Conservation (phyloP, 2,888 invertebrate species). For the Lydus trimaculatus region DNA sequence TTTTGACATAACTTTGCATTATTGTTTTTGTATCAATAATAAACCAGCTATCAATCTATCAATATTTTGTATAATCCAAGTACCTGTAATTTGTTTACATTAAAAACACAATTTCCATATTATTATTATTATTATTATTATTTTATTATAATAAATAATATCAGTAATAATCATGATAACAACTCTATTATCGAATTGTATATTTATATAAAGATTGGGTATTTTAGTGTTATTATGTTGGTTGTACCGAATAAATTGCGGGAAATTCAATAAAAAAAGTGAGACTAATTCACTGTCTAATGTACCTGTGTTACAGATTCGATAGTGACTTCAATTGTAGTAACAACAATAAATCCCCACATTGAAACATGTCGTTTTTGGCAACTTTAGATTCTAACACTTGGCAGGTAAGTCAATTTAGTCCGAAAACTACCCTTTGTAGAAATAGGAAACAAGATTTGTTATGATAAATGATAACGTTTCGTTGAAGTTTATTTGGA, state of each 20-base stretch:
- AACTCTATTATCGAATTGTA: too few species aligned
- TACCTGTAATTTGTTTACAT: slow-evolving; percentile 22
- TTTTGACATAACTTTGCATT: slow-evolving; percentile 43
- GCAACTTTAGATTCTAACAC: slow-evolving; percentile 64
- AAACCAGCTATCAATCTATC: slow-evolving; percentile 4
- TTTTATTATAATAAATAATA: too few species aligned
- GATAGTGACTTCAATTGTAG: background rate
- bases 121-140: too few species aligned
- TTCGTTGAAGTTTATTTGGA: slow-evolving; percentile 12
- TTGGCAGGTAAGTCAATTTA: slow-evolving; percentile 62
- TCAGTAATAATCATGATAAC: too few species aligned
- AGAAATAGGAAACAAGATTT: slow-evolving; percentile 26
- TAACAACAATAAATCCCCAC: background rate
- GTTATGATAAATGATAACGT: slow-evolving; percentile 25
- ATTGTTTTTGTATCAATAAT: slow-evolving; percentile 10
- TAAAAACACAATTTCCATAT: background rate
- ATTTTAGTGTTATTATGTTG: too few species aligned
- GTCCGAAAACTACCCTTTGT: background rate
- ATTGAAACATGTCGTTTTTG: slow-evolving; percentile 61
- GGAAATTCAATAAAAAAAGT: background rate
- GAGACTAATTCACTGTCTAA: too few species aligned
- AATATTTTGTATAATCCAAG: slow-evolving; percentile 1
- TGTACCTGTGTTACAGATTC: background rate
- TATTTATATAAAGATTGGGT: too few species aligned
- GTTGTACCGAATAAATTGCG: too few species aligned